Evolutionary conservation across 2,888 invertebrate genomes (phyloP).

Genomic region (Drosophila longiperda): DNA sequence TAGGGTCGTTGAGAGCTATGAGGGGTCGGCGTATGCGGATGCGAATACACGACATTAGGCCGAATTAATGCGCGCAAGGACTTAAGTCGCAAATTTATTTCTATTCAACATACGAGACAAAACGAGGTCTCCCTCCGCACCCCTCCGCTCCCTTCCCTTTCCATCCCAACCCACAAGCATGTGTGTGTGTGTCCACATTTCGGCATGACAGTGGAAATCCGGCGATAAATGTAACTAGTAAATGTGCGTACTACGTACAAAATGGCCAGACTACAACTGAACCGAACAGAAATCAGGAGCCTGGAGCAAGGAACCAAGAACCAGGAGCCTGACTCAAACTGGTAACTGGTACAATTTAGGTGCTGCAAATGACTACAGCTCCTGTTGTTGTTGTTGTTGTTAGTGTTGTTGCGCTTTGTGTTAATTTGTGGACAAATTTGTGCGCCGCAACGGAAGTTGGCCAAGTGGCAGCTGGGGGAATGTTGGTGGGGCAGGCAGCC

Average conservation of each 20-base stretch:
- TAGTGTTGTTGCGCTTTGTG: conserved; percentile 56
- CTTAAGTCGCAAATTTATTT: conserved; percentile 81
- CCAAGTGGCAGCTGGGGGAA: conserved; percentile 9
- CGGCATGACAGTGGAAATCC: conserved; percentile 81
- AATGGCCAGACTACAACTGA: conserved; percentile 24
- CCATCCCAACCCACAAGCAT: neutral
- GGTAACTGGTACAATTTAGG: conserved; percentile 72
- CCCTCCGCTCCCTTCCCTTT: neutral
- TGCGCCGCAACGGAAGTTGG: conserved; percentile 70
- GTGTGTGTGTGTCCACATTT: conserved; percentile 54
- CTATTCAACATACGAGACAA: conserved; percentile 78
- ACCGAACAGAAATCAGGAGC: conserved; percentile 5
- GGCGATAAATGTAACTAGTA: conserved; percentile 80
- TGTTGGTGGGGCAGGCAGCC: conserved; percentile 22
- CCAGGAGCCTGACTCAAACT: conserved; percentile 16
- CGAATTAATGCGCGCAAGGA: conserved; percentile 80
- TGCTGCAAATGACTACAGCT: conserved; percentile 30
- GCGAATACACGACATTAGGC: conserved; percentile 79
- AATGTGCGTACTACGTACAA: conserved; percentile 65
- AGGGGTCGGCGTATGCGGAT: conserved; percentile 48
- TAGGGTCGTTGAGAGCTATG: conserved; percentile 9
- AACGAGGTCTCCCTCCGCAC: conserved; percentile 38
- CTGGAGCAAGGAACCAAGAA: conserved; percentile 8
- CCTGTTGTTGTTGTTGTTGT: conserved; percentile 1
- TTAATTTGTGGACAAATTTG: conserved; percentile 81